Base-by-base conservation (phyloP, 1,140 invertebrate species). In the Drosophila kurseongensis region DNA sequence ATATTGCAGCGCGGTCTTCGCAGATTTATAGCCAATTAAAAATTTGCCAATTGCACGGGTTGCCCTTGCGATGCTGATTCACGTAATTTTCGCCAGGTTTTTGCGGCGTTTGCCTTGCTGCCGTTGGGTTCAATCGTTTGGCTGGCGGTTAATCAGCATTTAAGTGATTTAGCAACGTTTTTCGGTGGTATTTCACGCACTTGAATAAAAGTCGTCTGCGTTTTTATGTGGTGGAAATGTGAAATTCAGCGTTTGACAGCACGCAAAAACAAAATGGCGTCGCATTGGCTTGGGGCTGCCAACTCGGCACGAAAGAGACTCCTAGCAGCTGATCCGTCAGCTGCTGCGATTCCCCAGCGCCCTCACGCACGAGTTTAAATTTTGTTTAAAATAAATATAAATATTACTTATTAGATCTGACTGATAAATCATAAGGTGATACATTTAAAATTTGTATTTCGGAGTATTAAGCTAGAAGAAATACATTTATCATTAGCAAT, bases 221-320 rank as follows among this genome's bases (percentile, higher is more conserved):
- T 56, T 77, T 65, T 56, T 51, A 61, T 83, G 67, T 71, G 51
- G 63, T 67, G 60, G 45, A 67, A 66, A 67, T 67, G 66, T 71
- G 68, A 50, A 72, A 72, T 36, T 36, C 38, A 47, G 45, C 69
- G 66, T 66, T 66, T 79, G 35, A 80, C 73, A 81, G 78, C 58
- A 56, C 71, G 75, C 60, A 55, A 72, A 80, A 69, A 41, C 62
- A 85, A 84, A 84, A 85, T 84, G 80, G 81, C 81, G 81, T 84
- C 42, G 38, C 27, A 44, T 61, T 41, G 54, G 61, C 61, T 75
- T 55, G 41, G 66, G 12, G 41, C 5, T 69, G 66, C 67, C 83
- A 89, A 45, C 69, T 45, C 7, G 32, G 14, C 10, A n/a, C 1
- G 8, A 47, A 16, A 23, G 14, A 13, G 4, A 7, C 14, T 18